phyloP scores from a whole-genome alignment of 1,140 invertebrate genomes.

The Drosophila ambigua region DNA sequence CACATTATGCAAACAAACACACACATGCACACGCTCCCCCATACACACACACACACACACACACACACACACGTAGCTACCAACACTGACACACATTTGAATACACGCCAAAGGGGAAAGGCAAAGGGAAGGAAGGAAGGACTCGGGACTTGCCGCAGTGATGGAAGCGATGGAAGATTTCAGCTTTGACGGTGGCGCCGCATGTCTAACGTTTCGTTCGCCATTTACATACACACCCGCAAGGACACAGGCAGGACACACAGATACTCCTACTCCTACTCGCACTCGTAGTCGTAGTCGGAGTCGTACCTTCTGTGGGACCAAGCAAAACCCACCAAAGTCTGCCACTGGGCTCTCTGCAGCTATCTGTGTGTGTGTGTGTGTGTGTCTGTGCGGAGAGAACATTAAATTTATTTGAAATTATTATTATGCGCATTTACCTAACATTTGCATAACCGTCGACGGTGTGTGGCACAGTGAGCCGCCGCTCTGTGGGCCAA shows the following conservation, averaged over 20 bases:
- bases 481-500: slow-evolving; percentile 22
- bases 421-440: slow-evolving; percentile 65
- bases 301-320: no score
- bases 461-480: not conserved
- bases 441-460: slow-evolving; percentile 62
- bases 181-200: slow-evolving; percentile 52
- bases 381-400: slow-evolving; percentile 28
- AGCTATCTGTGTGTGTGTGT: not conserved
- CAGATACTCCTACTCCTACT: slow-evolving; percentile 20
- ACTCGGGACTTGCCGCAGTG: not conserved
- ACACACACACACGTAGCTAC: slow-evolving; percentile 2
- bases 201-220: slow-evolving; percentile 46
- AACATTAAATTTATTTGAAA: slow-evolving; percentile 64
- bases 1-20: slow-evolving; percentile 57
- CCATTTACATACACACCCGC: slow-evolving; percentile 31
- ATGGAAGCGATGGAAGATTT: slow-evolving; percentile 33
- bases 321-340: slow-evolving; percentile 20
- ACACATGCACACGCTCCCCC: not conserved
- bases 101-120: slow-evolving; percentile 4
- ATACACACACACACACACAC: slow-evolving; percentile 16
- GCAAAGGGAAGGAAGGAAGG: no score
- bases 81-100: not conserved
- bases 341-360: slow-evolving; percentile 14
- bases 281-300: slow-evolving; percentile 24
- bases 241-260: slow-evolving; percentile 8